Conservation (phyloP, 2,113 vertebrate species). For the Stegastes partitus region DNA sequence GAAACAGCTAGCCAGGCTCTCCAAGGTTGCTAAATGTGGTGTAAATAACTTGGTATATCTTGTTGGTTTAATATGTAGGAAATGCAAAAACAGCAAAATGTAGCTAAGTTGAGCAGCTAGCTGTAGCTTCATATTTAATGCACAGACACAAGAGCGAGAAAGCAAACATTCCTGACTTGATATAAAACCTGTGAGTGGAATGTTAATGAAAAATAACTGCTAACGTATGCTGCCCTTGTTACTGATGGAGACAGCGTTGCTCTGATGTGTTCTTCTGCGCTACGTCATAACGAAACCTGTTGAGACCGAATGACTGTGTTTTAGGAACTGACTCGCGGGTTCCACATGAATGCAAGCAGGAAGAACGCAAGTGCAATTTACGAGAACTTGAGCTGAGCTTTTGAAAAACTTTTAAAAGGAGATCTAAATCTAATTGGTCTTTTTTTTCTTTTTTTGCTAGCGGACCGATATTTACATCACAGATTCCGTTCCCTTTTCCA, state of each 20-base stretch:
- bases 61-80: too few species aligned
- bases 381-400: constrained; percentile 10
- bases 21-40: neutral
- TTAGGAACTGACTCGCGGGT: neutral
- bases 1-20: neutral
- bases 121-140: too few species aligned
- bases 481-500: constrained; percentile 27
- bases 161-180: neutral
- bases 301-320: neutral
- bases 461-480: constrained; percentile 17
- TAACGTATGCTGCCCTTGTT: neutral
- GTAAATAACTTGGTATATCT: neutral
- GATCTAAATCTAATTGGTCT: constrained; percentile 20
- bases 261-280: neutral
- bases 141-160: too few species aligned
- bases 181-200: neutral
- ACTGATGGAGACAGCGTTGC: neutral
- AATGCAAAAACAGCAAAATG: too few species aligned
- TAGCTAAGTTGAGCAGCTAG: too few species aligned
- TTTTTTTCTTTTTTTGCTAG: neutral
- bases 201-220: neutral
- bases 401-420: neutral
- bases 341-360: neutral
- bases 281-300: neutral
- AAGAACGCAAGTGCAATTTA: constrained; percentile 18